A percentile compares a stretch with the other conserved stretches of the same genome.
Evolutionary conservation across 2,113 vertebrate genomes (phyloP).

Genomic region (Paradoxurus hermaphroditus): DNA sequence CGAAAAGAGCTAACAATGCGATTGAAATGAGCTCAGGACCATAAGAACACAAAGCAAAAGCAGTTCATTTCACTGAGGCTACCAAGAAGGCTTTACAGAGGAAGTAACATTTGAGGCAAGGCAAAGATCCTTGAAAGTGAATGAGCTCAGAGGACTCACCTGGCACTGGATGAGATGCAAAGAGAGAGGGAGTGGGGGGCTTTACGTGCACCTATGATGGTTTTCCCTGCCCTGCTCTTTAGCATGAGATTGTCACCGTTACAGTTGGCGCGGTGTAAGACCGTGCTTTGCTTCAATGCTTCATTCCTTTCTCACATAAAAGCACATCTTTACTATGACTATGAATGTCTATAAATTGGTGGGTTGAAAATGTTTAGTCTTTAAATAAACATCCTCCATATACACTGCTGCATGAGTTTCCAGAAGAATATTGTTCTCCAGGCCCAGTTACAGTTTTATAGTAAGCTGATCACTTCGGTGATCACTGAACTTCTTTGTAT

Average conservation of each 20-base stretch:
- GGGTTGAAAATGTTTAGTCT: background rate
- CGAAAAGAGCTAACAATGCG: background rate
- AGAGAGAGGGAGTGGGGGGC: background rate
- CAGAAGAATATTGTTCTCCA: background rate
- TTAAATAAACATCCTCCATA: background rate
- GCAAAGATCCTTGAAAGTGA: background rate
- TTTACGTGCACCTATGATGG: background rate
- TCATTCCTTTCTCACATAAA: constrained; percentile 71
- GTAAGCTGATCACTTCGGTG: background rate
- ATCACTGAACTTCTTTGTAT: background rate
- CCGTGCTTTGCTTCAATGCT: background rate
- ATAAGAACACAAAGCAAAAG: background rate
- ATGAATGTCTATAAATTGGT: constrained; percentile 6
- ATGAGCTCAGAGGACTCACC: background rate
- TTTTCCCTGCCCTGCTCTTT: background rate
- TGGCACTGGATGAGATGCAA: too few relatives aligned
- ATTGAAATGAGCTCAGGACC: background rate
- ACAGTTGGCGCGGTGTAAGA: background rate
- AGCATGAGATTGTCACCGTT: background rate
- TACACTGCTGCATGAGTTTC: background rate
- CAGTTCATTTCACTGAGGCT: background rate
- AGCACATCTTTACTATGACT: constrained; percentile 48
- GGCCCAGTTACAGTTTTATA: background rate
- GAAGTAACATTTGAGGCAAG: background rate
- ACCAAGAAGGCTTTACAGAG: background rate